Base-by-base conservation (phyloP, 2,888 invertebrate species). In the Troides aeacus region DNA sequence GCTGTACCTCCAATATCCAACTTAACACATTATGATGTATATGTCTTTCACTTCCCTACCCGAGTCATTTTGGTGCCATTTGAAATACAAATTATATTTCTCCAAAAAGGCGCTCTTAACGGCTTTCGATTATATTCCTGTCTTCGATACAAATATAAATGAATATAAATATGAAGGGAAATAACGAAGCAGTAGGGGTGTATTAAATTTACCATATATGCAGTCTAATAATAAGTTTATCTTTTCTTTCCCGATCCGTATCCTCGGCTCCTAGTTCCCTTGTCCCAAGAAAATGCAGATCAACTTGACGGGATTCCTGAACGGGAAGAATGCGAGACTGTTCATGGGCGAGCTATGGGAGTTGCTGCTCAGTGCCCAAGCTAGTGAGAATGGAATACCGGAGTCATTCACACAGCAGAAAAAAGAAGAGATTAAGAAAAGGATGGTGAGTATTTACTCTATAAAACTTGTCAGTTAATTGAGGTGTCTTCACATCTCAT, bases 221-320 rank as follows among this genome's bases (percentile, higher is more conserved):
- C 36, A 74, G 76, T 76, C 84, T 75, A 87, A 77, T 89, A 84
- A 89, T 80, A 71, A 69, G 71, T 72, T 70, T 74, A 73, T 83
- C 74, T 87, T 89, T 88, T 90, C 84, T 87, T 88, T 89, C 88
- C 89, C 88, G 82, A 83, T 88, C 87, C 78, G 78, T 81, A 77
- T 82, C 85, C 84, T 75, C 85, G 84, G 81, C 85, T 92, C 94
- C 85, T 93, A 97, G 97, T 97, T 95, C 92, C 99, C 99, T 67
- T 98, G 99, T 93, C 98, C 99, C 64, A 97, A 98, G 90, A 97
- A 98, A 92, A 99, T 99, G 96, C 99, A 99, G 95, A 99, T 99
- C 84, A 99, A 99, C 92, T 94, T 99, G 89, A 99, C 99, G 62
- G 99, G 99, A 62, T 99, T 99, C 90, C 93, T 99, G 73, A 99